A percentile compares a stretch with the other conserved stretches of the same genome.
These are phyloP conservation scores for Siderastrea radians DNA, from an alignment of 92 coral and sea anemone genomes.

Conservation along the genomic window DNA sequence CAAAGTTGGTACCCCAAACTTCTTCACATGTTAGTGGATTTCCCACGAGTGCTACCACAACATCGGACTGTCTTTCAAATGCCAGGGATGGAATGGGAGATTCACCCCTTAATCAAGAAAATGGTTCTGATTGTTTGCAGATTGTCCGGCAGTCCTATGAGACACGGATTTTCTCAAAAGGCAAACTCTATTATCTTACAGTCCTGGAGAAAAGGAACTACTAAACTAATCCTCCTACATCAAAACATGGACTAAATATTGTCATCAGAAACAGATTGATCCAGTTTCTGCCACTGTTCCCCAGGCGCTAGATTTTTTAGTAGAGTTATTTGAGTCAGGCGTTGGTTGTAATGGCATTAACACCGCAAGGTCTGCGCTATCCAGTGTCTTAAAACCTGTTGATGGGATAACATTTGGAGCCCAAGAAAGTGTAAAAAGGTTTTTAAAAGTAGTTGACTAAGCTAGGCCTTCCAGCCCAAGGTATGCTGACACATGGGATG, in stretches of 20 bases:
- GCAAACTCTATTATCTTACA: constrained; percentile 49
- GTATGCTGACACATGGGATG: constrained; percentile 55
- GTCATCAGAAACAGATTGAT: constrained; percentile 51
- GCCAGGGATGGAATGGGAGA: constrained; percentile 28
- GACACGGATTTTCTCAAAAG: constrained; percentile 56
- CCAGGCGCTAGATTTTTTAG: constrained; percentile 54
- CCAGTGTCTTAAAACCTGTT: constrained; percentile 19
- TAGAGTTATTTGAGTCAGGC: constrained; percentile 41
- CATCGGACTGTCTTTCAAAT: constrained; percentile 8
- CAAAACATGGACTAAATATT: constrained; percentile 45
- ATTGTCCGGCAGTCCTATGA: constrained; percentile 57
- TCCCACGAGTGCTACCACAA: constrained; percentile 23
- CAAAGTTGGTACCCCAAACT: constrained; percentile 33
- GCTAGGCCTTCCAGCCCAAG: constrained; percentile 46
- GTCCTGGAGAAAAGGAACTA: constrained; percentile 66
- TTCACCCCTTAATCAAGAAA: constrained; percentile 49
- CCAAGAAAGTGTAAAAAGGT: constrained; percentile 47
- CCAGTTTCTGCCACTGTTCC: constrained; percentile 40
- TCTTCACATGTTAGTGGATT: not conserved
- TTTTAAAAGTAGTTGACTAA: constrained; percentile 37
- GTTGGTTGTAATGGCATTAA: constrained; percentile 53
- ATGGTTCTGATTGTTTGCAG: constrained; percentile 55
- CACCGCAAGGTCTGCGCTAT: constrained; percentile 32
- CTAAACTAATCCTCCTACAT: constrained; percentile 56
- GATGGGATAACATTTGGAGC: constrained; percentile 41